Evolutionary conservation across 2,113 vertebrate species (phyloP).

Genomic region (Spilogale gracilis): DNA sequence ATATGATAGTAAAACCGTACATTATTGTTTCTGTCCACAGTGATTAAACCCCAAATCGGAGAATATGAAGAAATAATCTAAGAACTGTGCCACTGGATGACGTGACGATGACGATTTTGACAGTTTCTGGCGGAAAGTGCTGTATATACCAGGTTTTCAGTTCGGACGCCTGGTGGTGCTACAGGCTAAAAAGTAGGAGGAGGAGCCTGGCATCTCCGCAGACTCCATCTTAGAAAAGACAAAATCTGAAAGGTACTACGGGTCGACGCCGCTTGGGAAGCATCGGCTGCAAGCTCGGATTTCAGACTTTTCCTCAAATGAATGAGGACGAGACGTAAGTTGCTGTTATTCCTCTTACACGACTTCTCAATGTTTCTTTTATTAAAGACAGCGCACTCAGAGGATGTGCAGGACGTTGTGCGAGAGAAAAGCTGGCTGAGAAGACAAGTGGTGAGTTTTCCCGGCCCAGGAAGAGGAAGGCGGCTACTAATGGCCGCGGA

Average conservation of each 20-base stretch:
- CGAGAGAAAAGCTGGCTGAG: conserved; percentile 18
- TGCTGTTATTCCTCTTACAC: background rate
- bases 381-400: background rate
- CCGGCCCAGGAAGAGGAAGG: background rate
- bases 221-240: conserved; percentile 37
- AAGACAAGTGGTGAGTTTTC: background rate
- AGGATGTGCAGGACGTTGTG: background rate
- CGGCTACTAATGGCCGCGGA: background rate
- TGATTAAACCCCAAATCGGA: background rate
- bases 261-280: background rate
- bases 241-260: background rate
- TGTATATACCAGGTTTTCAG: background rate
- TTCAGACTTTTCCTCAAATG: background rate
- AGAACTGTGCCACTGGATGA: background rate
- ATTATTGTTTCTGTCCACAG: conserved; percentile 21
- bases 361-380: background rate
- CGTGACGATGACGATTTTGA: background rate
- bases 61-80: background rate
- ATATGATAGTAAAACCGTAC: background rate
- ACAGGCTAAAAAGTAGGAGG: background rate
- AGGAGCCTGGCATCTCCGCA: background rate
- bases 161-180: conserved; percentile 19
- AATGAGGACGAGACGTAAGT: background rate
- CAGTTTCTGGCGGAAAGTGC: background rate
- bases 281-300: background rate